These are phyloP conservation scores for Cephalotes varians DNA, from an alignment of 2,888 invertebrate species.

Conservation along the genomic window DNA sequence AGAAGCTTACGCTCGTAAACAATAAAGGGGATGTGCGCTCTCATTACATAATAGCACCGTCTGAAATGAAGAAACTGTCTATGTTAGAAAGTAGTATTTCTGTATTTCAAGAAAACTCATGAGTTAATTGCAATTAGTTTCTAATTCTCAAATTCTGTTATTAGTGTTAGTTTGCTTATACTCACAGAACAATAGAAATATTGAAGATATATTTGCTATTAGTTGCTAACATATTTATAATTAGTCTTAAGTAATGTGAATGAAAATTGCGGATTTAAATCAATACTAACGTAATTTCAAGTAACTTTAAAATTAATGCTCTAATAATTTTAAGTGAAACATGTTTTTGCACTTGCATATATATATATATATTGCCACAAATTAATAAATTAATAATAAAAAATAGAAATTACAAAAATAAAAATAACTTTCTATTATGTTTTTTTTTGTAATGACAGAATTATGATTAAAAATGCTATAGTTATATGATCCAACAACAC, in stretches of 20 bases:
- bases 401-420: no score
- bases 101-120: background rate
- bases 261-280: background rate
- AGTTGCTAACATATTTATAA: background rate
- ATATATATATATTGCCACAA: background rate
- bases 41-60: slow-evolving; percentile 74
- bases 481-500: background rate
- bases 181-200: background rate
- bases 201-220: background rate
- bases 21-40: slow-evolving; percentile 77
- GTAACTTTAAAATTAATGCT: background rate
- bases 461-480: background rate
- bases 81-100: background rate
- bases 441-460: background rate
- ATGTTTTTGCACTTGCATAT: background rate
- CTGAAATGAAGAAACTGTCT: slow-evolving; percentile 50
- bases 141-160: slow-evolving; percentile 14
- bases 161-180: background rate
- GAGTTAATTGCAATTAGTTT: no score
- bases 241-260: background rate
- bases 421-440: background rate
- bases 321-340: background rate
- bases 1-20: slow-evolving; percentile 83
- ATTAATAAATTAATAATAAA: background rate
- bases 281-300: background rate